Evolutionary conservation across 2,113 vertebrate genomes (phyloP), one percentile per base, ranked within the genome.

Genomic region (Antechinus flavipes): DNA sequence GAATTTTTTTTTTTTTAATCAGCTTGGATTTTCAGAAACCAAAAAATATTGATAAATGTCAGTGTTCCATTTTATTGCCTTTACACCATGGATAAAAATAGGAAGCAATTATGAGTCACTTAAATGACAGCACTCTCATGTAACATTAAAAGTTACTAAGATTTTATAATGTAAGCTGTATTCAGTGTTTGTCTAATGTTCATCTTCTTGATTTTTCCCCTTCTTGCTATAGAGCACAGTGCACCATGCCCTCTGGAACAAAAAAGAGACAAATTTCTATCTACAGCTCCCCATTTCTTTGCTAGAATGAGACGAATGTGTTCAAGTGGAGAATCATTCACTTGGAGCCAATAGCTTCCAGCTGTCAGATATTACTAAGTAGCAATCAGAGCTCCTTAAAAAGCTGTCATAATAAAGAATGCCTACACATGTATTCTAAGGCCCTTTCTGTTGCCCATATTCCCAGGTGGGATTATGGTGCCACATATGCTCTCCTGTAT

Each of bases 291-390:
- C 30, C 91, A 49, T 95, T 58, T 58, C 12, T 90, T 54, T 91
- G 23, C 54, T 89, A 35, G 68, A 84, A 42, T 7, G 6, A 84
- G 68, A 84, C 6, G n/a, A 42, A 84, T 84, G 2, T 23, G 68
- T 84, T 84, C n/a, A 84, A 84, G 35, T 84, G 68, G 68, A 84
- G 68, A 84, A 42, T 84, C 68, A 84, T 84, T 84, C 68, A 8
- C 93, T 24, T 95, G 49, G 96, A 93, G 35, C 92, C 50, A 35
- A 42, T 92, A 23, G 46, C 52, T 25, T 89, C 46, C 54, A 92
- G 91, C 11, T 0, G 25, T 94, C 53, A 26, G 76, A 84, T 92
- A 95, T 55, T 93, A 93, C 52, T 50, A 90, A 93, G 50, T 56
- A 42, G 93, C 91, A 53, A 84, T 95, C 56, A 94, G 56, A 91